Evolutionary conservation across 2,797 vertebrate genomes (phyloP).

Genomic region (Lacerta bilineata): DNA sequence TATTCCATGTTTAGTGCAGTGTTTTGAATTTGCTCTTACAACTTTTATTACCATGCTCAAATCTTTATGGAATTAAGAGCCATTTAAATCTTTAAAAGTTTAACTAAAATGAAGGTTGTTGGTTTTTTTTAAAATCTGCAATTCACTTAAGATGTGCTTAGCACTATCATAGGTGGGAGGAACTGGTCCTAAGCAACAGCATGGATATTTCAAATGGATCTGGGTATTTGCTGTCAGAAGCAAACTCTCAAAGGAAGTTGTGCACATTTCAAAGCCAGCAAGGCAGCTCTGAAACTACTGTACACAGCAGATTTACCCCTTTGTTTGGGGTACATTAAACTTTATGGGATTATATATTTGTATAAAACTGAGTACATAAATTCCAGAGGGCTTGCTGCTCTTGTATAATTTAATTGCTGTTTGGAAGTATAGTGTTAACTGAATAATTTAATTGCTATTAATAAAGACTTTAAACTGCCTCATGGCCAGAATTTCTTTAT

Average conservation of each 20-base stretch:
- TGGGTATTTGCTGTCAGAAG: constrained; percentile 59
- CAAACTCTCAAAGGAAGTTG: constrained; percentile 59
- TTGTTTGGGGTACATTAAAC: constrained; percentile 78
- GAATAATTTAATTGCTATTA: constrained; percentile 88
- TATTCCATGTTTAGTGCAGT: constrained; percentile 70
- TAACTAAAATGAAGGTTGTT: constrained; percentile 62
- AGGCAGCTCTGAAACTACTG: constrained; percentile 75
- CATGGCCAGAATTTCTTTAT: constrained; percentile 44
- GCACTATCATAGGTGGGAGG: constrained; percentile 43
- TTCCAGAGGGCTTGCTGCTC: constrained; percentile 70
- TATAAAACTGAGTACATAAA: constrained; percentile 71
- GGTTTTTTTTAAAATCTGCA: constrained; percentile 45
- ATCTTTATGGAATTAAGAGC: constrained; percentile 74
- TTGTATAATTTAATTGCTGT: constrained; percentile 80
- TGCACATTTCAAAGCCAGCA: constrained; percentile 70
- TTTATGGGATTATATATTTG: constrained; percentile 65
- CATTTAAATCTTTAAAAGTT: constrained; percentile 63
- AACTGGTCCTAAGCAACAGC: neutral
- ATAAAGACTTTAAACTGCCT: constrained; percentile 87
- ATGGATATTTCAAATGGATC: constrained; percentile 43
- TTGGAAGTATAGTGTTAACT: constrained; percentile 79
- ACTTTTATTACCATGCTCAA: constrained; percentile 69
- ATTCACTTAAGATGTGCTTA: constrained; percentile 66
- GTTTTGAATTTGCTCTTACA: constrained; percentile 70
- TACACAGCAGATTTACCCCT: constrained; percentile 80